Evolutionary conservation across 92 coral and sea anemone species (phyloP).

Genomic region (Hydrozoanthus gracilis): DNA sequence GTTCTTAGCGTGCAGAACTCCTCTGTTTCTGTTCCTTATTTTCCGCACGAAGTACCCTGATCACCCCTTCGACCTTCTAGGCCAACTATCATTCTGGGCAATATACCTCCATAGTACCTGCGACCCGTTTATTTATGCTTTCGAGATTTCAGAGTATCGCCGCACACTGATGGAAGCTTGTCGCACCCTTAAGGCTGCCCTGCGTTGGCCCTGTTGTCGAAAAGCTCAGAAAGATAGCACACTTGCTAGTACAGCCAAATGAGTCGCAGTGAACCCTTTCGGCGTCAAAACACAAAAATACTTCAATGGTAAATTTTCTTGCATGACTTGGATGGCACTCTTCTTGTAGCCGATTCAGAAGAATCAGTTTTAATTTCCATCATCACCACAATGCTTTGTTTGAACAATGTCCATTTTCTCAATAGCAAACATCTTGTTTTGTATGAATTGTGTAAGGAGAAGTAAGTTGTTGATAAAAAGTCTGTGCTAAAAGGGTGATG

Average conservation of each 20-base stretch:
- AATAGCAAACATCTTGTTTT: too few relatives aligned
- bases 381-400: too few relatives aligned
- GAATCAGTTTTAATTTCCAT: too few relatives aligned
- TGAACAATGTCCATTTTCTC: too few relatives aligned
- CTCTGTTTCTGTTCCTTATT: conserved; percentile 83
- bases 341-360: too few relatives aligned
- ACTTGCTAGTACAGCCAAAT: background rate
- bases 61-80: conserved; percentile 76
- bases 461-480: too few relatives aligned
- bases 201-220: conserved; percentile 46
- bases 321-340: too few relatives aligned
- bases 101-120: conserved; percentile 94
- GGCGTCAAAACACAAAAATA: too few relatives aligned
- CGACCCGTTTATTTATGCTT: conserved; percentile 93
- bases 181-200: conserved; percentile 48
- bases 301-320: too few relatives aligned
- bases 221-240: conserved; percentile 5
- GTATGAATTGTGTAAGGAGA: too few relatives aligned
- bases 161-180: conserved; percentile 80
- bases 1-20: conserved; percentile 90
- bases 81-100: conserved; percentile 97
- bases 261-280: background rate
- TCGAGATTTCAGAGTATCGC: conserved; percentile 86
- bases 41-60: conserved; percentile 64
- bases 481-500: too few relatives aligned